These are phyloP conservation scores for Micromesistius poutassou DNA, from an alignment of 2,797 vertebrate genomes.

Conservation along the genomic window DNA sequence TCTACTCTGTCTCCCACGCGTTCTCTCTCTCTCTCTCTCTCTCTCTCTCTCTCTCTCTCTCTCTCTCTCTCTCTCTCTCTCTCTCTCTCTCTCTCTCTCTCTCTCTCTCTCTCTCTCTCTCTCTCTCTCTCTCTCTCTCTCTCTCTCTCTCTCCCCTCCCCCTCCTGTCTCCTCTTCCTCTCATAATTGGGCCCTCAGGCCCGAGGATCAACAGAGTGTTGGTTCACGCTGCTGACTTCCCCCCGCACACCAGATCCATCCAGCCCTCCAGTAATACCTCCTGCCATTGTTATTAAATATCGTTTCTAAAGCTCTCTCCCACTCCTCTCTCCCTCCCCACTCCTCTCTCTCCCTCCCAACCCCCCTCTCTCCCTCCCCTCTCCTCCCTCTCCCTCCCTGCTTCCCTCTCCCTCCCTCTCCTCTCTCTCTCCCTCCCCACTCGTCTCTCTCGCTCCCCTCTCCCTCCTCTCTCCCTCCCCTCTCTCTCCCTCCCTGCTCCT, in stretches of 20 bases:
- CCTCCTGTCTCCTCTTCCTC: slow-evolving; percentile 12
- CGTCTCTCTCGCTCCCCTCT: no score
- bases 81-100: background rate
- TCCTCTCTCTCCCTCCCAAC: background rate
- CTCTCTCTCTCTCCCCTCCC: background rate
- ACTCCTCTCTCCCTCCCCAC: background rate
- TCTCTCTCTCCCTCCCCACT: background rate
- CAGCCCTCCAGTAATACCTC: background rate
- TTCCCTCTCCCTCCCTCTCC: background rate
- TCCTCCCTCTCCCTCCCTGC: background rate
- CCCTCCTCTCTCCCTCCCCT: slow-evolving; percentile 7
- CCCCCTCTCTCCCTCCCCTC: no score
- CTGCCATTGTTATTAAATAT: background rate
- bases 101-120: background rate
- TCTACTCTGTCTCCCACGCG: background rate
- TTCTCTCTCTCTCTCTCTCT: background rate
- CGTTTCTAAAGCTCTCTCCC: background rate
- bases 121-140: slow-evolving; percentile 17
- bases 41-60: background rate
- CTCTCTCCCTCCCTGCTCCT: background rate
- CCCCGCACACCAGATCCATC: background rate
- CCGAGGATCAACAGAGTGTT: slow-evolving; percentile 26
- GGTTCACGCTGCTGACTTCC: background rate
- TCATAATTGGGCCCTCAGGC: slow-evolving; percentile 43
- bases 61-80: background rate